Evolutionary conservation across 2,113 vertebrate species (phyloP), one percentile per base, ranked within the genome.

Genomic region (Cyprinodon brontotheroides): DNA sequence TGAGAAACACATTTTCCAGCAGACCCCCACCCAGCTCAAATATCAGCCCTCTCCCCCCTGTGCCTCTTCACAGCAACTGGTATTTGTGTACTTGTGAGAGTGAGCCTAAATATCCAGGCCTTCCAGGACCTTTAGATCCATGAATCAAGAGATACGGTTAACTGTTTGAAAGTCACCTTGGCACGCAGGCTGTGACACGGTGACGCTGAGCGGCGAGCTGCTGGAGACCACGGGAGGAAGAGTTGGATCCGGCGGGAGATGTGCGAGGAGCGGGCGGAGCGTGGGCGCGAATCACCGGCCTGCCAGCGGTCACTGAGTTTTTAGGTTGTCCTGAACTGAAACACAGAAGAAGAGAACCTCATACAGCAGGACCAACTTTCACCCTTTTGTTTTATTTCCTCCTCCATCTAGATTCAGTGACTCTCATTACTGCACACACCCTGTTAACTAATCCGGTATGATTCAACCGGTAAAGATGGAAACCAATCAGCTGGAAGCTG

Each of bases 1-100:
- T 93, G 87, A 93, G 91, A 94, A 94, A 93, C 93, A 94, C 91
- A 94, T 94, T 94, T 93, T 93, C 90, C 84, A 88, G 87, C 80
- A 88, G 92, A 93, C 92, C 92, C 92, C 92, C 93, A 90, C 92
- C 93, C 94, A 93, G 87, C 92, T 94, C 91, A 90, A 91, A 93
- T 93, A 88, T 87, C 91, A 90, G 45, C 77, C 74, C 73, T 74
- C 65, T 89, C 78, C 70, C 29, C 73, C 79, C 40, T 3, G 70
- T 61, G 82, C 70, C 78, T 75, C 80, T 71, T 65, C 59, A 70
- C 67, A 70, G 75, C 67, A 70, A 63, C 60, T 47, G 72, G 65
- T 81, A 75, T 86, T 80, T 82, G 71, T 87, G 73, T 70, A 68
- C 65, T 65, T 68, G 65, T 72, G 61, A 8, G 68, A 65, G 67